These are phyloP conservation scores for Latheticus oryzae DNA, from an alignment of 2,888 invertebrate genomes.

Conservation along the genomic window DNA sequence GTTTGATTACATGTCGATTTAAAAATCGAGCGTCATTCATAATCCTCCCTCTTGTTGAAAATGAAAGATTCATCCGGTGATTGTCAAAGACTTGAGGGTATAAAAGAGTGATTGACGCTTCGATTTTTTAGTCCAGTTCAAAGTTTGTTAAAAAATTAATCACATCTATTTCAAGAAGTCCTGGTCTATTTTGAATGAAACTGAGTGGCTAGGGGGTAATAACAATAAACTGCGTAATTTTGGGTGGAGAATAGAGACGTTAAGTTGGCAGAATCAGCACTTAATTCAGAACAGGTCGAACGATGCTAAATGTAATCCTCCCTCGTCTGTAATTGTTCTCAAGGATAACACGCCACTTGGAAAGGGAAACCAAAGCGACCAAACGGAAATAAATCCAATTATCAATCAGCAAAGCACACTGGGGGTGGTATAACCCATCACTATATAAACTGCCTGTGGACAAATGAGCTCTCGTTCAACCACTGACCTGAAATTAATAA, in stretches of 20 bases:
- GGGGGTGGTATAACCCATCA: slow-evolving; percentile 39
- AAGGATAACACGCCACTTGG: slow-evolving; percentile 41
- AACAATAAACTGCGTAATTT: slow-evolving; percentile 27
- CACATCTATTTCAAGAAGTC: slow-evolving; percentile 10
- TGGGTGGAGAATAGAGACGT: slow-evolving; percentile 33
- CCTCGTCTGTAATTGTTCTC: slow-evolving; percentile 41
- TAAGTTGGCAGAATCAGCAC: slow-evolving; percentile 35
- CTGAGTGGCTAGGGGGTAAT: slow-evolving; percentile 23
- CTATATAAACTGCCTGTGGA: slow-evolving; percentile 18
- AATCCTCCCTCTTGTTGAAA: no score
- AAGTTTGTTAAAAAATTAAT: slow-evolving; percentile 26
- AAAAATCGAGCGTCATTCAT: no score
- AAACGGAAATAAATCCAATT: slow-evolving; percentile 48
- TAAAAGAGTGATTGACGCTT: slow-evolving; percentile 14
- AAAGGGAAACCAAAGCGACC: slow-evolving; percentile 41
- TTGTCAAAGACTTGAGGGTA: neutral
- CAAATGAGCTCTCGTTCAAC: slow-evolving; percentile 7
- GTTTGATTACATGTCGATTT: no score
- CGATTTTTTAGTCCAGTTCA: slow-evolving; percentile 10
- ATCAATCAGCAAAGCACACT: slow-evolving; percentile 46
- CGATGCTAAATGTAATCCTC: slow-evolving; percentile 39
- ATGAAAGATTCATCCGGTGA: slow-evolving; percentile 9
- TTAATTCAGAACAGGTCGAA: slow-evolving; percentile 43
- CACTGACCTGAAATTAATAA: slow-evolving; percentile 13
- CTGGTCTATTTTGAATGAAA: slow-evolving; percentile 29